phyloP scores from a whole-genome alignment of 2,797 vertebrate species.

The Eleutherodactylus coqui region DNA sequence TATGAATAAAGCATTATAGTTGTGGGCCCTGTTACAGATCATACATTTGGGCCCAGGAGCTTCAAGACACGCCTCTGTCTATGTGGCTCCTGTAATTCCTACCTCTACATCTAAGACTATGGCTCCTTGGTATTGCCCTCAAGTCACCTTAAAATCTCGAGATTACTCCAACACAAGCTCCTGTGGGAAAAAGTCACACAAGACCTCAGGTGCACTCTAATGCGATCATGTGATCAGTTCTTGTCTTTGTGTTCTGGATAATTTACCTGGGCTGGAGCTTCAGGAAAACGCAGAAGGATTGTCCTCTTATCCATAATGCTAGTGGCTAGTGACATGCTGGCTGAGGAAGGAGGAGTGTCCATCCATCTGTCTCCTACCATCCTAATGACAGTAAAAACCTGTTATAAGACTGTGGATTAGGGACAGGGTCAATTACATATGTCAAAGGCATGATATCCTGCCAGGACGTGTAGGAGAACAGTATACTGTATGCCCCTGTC shows the following conservation, averaged over 20 bases:
- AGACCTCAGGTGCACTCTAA: background rate
- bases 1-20: no score
- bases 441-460: no score
- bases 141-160: background rate
- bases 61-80: no score
- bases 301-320: background rate
- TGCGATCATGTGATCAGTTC: background rate
- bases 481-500: no score
- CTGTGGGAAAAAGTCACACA: background rate
- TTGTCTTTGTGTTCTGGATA: background rate
- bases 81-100: background rate
- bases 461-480: no score
- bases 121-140: background rate
- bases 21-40: no score
- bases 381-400: background rate
- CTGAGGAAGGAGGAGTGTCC: background rate
- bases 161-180: background rate
- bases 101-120: background rate
- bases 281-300: background rate
- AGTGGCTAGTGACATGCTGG: background rate
- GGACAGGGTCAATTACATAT: background rate
- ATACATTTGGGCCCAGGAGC: no score
- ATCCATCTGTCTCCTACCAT: background rate
- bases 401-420: background rate
- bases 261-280: background rate